These are phyloP conservation scores for Drosophila arawakana DNA, from an alignment of 1,140 invertebrate genomes.

Conservation along the genomic window DNA sequence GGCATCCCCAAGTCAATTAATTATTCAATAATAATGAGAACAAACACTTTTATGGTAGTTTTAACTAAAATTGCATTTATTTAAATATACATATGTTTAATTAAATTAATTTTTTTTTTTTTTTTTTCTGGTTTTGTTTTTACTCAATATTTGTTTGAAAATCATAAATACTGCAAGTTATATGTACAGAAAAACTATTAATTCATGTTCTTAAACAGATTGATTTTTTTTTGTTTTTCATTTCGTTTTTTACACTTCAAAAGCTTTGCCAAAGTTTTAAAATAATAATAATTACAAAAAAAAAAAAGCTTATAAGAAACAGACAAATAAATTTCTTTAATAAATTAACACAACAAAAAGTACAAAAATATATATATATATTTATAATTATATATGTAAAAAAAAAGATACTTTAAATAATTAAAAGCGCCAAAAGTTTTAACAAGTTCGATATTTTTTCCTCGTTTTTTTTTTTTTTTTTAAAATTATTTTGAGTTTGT, in stretches of 20 bases:
- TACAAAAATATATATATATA: constrained; percentile 23
- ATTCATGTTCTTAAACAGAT: constrained; percentile 18
- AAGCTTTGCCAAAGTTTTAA: constrained; percentile 41
- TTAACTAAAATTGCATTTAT: constrained; percentile 83
- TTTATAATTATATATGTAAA: constrained; percentile 17
- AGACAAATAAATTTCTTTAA: constrained; percentile 26
- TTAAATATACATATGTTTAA: constrained; percentile 69
- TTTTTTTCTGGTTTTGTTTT: constrained; percentile 31
- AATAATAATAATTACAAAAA: constrained; percentile 8
- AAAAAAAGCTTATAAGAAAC: constrained; percentile 24
- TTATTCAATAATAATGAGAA: constrained; percentile 1
- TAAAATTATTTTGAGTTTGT: neutral
- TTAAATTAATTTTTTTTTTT: constrained; percentile 72
- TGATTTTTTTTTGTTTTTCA: constrained; percentile 13
- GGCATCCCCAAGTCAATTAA: too few relatives aligned
- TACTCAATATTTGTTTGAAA: constrained; percentile 47
- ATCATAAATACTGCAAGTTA: constrained; percentile 81
- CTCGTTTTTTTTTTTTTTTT: constrained; percentile 29
- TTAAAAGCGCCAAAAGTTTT: constrained; percentile 34
- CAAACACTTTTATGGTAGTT: constrained; percentile 46
- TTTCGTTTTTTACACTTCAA: constrained; percentile 30
- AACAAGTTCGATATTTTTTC: constrained; percentile 5
- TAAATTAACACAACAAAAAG: constrained; percentile 54
- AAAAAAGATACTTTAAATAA: constrained; percentile 17
- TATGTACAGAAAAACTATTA: constrained; percentile 52